Evolutionary conservation across 53 echinoderm and acorn worm genomes (phyloP), one percentile per base, ranked within the genome.

Genomic region (Mesocentrotus franciscanus): DNA sequence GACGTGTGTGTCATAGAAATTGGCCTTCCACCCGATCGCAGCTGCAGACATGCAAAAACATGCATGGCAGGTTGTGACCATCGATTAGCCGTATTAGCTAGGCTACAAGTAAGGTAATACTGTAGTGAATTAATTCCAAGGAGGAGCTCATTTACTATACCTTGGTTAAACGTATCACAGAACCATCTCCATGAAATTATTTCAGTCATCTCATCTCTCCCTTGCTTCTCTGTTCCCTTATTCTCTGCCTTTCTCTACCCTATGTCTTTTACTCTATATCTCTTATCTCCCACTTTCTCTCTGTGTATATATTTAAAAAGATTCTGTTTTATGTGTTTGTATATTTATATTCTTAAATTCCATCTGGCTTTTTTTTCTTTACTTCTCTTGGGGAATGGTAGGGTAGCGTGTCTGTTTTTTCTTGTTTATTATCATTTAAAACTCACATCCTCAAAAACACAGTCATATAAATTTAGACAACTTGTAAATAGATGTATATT

Each of bases 401-500:
- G 68, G 26, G 68, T 6, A 8, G 26, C 1, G 3, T 71, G 4
- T 71, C 20, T 71, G 12, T 14, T 11, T 29, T 2, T 74, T 30
- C 30, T 74, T 72, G 20, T 70, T 32, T 74, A 30, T 74, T 12
- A 74, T 74, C 74, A 30, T 9, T 30, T 74, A 6, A 30, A 74
- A 74, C 12, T 30, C 29, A 32, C 74, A 74, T 10, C 1, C 29
- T 74, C 74, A 74, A 29, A 74, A 74, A 32, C 74, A 74, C 12
- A 74, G 74, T 74, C 74, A 74, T 74, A 18, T 74, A 12, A 22
- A 36, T 16, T 13, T 1, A 81, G 81, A 81, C 17, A 81, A 81
- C 81, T 81, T 81, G 81, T 81, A 42, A 81, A 81, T 81, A 22
- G 17, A 81, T 81, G 76, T 76, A 81, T 81, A n/a, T 87, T 87